A percentile compares a stretch with the other conserved stretches of the same genome.
These are phyloP conservation scores for Sander vitreus DNA, from an alignment of 2,113 vertebrate genomes.

Conservation along the genomic window DNA sequence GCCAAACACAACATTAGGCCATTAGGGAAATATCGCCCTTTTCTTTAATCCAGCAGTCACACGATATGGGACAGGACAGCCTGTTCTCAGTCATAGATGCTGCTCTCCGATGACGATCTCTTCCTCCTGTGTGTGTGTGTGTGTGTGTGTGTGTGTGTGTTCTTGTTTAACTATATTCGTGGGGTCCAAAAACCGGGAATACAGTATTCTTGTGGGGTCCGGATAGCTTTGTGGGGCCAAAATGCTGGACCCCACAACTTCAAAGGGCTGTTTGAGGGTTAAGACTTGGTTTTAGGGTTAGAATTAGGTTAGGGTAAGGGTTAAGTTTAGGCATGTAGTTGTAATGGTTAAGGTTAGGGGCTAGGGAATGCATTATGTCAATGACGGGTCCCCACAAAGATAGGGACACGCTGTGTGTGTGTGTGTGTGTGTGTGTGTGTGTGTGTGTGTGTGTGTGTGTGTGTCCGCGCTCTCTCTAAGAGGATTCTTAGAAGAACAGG, in stretches of 20 bases:
- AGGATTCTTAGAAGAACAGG: conserved; percentile 32
- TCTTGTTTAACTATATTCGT: no score
- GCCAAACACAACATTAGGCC: conserved; percentile 59
- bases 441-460: conserved; percentile 16
- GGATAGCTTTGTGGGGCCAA: no score
- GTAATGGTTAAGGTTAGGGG: no score
- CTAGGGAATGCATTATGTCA: no score
- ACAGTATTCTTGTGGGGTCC: no score
- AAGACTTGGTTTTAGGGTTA: no score
- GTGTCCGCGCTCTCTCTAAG: background rate
- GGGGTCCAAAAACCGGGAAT: no score
- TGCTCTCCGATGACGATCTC: conserved; percentile 3
- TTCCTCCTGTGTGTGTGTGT: conserved; percentile 7
- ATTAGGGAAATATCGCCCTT: conserved; percentile 72
- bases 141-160: conserved; percentile 4
- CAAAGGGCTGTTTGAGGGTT: no score
- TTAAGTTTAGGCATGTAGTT: no score
- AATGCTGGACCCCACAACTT: no score
- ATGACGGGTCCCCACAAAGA: no score
- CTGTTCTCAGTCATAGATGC: conserved; percentile 7
- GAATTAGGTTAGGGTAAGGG: no score
- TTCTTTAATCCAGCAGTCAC: conserved; percentile 59
- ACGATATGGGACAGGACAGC: conserved; percentile 46
- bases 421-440: conserved; percentile 15
- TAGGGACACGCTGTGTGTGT: conserved; percentile 1